Conservation (phyloP, 2,888 invertebrate genomes). For the Auanema freiburgensis region DNA sequence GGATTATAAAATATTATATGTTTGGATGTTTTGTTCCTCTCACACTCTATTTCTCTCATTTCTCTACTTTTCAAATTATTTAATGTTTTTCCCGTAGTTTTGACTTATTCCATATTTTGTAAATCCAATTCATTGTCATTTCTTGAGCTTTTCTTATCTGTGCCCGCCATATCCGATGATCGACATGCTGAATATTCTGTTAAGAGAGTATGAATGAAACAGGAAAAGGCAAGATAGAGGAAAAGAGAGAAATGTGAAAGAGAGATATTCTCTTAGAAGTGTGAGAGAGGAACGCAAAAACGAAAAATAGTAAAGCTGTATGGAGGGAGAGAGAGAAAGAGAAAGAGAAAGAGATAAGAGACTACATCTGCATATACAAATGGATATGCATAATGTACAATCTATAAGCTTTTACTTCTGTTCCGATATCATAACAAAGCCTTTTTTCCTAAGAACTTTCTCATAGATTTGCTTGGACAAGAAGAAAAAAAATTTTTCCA, state of each 20-base stretch:
- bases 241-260: neutral
- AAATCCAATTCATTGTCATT: slow-evolving; percentile 1
- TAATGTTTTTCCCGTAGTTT: too few relatives aligned
- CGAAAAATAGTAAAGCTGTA: neutral
- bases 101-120: too few relatives aligned
- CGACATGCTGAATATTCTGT: too few relatives aligned
- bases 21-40: slow-evolving; percentile 1
- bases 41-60: neutral
- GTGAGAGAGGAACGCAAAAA: neutral
- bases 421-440: too few relatives aligned
- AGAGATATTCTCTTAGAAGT: neutral
- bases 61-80: slow-evolving; percentile 1
- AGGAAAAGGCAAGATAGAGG: neutral
- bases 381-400: too few relatives aligned
- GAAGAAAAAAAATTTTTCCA: too few relatives aligned
- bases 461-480: too few relatives aligned
- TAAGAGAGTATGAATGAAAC: neutral
- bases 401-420: too few relatives aligned
- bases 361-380: too few relatives aligned
- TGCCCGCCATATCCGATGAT: neutral
- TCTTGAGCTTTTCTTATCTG: neutral
- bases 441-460: too few relatives aligned
- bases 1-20: neutral
- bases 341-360: too few relatives aligned
- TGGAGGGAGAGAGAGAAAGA: too few relatives aligned